These are phyloP conservation scores for Copsychus sechellarum DNA, from an alignment of 2,113 vertebrate genomes.

Conservation along the genomic window DNA sequence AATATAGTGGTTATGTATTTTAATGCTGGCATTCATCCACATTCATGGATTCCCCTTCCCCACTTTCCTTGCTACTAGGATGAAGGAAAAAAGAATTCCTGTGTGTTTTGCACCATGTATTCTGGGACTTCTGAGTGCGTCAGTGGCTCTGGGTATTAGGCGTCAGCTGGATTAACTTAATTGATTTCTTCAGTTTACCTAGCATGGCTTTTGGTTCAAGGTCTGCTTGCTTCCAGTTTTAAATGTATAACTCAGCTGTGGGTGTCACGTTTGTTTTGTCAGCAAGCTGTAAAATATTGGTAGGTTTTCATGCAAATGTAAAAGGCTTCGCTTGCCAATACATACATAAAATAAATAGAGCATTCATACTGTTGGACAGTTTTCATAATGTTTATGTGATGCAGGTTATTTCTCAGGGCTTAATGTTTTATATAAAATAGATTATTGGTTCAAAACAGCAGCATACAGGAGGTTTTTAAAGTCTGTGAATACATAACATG, in stretches of 20 bases:
- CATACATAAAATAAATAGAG: constrained; percentile 30
- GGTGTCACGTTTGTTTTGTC: constrained; percentile 5
- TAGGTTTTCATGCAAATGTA: background rate
- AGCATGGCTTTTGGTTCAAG: constrained; percentile 44
- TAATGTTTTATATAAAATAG: constrained; percentile 1
- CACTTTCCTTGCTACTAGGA: background rate
- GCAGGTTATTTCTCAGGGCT: background rate
- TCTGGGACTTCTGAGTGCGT: background rate
- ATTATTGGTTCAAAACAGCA: background rate
- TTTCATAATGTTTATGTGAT: background rate
- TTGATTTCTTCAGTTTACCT: constrained; percentile 59
- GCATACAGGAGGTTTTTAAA: background rate
- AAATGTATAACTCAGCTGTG: background rate
- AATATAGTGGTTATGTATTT: background rate
- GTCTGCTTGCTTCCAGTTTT: constrained; percentile 13
- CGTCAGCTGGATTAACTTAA: constrained; percentile 46
- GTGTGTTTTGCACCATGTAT: background rate
- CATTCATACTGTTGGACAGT: background rate
- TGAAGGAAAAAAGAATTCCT: background rate
- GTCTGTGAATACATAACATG: background rate
- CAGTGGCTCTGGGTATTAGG: background rate
- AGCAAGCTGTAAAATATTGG: constrained; percentile 4
- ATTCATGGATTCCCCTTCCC: background rate
- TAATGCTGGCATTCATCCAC: background rate
- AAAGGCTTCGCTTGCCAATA: background rate